Conservation (phyloP, 2,888 invertebrate genomes). For the Hyalella azteca region DNA sequence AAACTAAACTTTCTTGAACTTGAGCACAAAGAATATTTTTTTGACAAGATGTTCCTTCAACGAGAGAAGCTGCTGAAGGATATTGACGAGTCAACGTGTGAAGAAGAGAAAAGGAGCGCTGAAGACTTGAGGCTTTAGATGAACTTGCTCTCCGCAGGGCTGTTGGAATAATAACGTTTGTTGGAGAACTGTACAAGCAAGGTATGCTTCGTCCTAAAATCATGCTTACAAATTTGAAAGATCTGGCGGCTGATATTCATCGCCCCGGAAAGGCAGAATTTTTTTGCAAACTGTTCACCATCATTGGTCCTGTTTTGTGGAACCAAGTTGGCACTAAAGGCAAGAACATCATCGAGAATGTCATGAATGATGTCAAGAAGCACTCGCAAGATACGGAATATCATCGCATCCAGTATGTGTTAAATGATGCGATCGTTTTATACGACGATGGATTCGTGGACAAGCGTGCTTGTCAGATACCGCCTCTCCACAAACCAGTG, state of each 20-base stretch:
- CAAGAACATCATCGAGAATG: not conserved
- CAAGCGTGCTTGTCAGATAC: not conserved
- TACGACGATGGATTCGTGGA: not conserved
- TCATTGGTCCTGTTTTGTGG: not conserved
- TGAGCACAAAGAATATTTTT: not conserved
- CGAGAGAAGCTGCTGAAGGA: not conserved
- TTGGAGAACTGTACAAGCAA: not conserved
- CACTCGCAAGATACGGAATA: not conserved
- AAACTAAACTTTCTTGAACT: not conserved
- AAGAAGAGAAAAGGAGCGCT: not conserved
- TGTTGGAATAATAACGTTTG: not conserved
- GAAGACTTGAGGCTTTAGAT: not conserved
- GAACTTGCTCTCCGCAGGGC: not conserved
- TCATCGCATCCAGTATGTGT: not conserved
- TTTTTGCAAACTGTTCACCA: slow-evolving; percentile 1
- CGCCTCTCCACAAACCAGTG: not conserved
- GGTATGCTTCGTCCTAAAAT: not conserved
- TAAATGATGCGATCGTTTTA: not conserved
- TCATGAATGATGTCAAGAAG: not conserved
- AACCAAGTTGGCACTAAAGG: not conserved
- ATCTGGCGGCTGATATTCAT: not conserved
- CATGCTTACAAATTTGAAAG: not conserved
- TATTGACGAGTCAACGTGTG: not conserved
- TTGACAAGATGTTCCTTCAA: not conserved
- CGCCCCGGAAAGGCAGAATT: not conserved